Conservation (phyloP, 2,888 invertebrate species). For the Tethea ocularis region DNA sequence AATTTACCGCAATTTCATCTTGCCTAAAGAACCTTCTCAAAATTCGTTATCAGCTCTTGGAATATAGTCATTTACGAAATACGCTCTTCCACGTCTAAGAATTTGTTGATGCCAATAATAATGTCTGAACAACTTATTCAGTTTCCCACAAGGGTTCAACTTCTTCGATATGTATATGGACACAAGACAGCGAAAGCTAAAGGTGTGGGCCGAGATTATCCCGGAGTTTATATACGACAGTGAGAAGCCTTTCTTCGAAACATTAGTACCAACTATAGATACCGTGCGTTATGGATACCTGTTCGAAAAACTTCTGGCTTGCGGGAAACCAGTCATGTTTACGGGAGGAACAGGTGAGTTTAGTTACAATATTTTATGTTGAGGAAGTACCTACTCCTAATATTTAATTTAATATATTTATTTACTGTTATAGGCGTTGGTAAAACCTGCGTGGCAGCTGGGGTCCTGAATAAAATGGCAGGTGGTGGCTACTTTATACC, state of each 20-base stretch:
- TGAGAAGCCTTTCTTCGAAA: constrained; percentile 92
- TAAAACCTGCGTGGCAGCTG: constrained; percentile 93
- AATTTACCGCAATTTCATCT: too few relatives aligned
- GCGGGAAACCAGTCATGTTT: constrained; percentile 91
- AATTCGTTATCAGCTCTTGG: too few relatives aligned
- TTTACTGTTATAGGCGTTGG: constrained; percentile 88
- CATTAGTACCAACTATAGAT: constrained; percentile 95
- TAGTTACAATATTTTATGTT: constrained; percentile 5
- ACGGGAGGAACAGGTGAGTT: constrained; percentile 92
- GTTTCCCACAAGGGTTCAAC: constrained; percentile 86
- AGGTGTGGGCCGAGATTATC: constrained; percentile 91
- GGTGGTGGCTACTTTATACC: constrained; percentile 86
- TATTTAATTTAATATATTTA: too few relatives aligned
- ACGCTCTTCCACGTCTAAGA: too few relatives aligned
- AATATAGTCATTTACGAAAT: too few relatives aligned
- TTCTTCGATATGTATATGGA: constrained; percentile 92
- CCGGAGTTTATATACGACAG: constrained; percentile 88
- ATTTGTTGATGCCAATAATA: too few relatives aligned
- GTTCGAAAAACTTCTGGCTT: constrained; percentile 88
- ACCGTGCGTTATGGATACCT: constrained; percentile 94
- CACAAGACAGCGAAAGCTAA: constrained; percentile 86
- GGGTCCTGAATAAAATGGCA: constrained; percentile 87
- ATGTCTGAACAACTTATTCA: constrained; percentile 44
- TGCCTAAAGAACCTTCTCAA: too few relatives aligned
- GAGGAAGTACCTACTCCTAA: not conserved